phyloP scores from a whole-genome alignment of 2,113 vertebrate species.

The Harpagus bidentatus region DNA sequence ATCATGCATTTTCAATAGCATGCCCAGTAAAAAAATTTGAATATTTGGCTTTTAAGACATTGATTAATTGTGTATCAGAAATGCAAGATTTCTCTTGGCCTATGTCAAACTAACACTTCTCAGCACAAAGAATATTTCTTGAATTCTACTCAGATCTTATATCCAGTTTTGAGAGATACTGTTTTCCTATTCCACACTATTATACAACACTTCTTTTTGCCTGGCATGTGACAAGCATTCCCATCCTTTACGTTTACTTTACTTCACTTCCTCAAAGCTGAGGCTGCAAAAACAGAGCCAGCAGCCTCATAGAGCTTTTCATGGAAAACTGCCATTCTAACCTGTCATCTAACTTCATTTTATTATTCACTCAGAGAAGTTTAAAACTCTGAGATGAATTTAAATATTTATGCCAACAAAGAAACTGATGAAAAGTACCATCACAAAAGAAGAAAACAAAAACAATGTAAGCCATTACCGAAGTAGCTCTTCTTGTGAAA shows the following conservation, averaged over 20 bases:
- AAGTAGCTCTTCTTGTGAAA: conserved; percentile 80
- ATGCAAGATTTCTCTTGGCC: conserved; percentile 11
- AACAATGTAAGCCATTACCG: conserved; percentile 72
- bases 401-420: conserved; percentile 5
- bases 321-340: conserved; percentile 36
- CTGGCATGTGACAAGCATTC: conserved; percentile 46
- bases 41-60: neutral
- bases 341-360: conserved; percentile 3
- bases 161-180: neutral
- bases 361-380: neutral
- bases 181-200: neutral
- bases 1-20: neutral
- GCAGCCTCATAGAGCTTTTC: conserved; percentile 14
- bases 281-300: conserved; percentile 50
- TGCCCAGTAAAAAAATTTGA: neutral
- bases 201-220: conserved; percentile 24
- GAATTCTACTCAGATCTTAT: neutral
- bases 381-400: conserved; percentile 14
- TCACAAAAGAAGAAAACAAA: neutral
- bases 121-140: conserved; percentile 9
- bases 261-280: conserved; percentile 38
- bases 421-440: conserved; percentile 27
- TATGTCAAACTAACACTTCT: conserved; percentile 4
- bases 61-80: neutral
- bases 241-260: neutral